A percentile compares a stretch with the other conserved stretches of the same genome.
Conservation (phyloP, 2,888 invertebrate genomes). For the Plebejus melissa region DNA sequence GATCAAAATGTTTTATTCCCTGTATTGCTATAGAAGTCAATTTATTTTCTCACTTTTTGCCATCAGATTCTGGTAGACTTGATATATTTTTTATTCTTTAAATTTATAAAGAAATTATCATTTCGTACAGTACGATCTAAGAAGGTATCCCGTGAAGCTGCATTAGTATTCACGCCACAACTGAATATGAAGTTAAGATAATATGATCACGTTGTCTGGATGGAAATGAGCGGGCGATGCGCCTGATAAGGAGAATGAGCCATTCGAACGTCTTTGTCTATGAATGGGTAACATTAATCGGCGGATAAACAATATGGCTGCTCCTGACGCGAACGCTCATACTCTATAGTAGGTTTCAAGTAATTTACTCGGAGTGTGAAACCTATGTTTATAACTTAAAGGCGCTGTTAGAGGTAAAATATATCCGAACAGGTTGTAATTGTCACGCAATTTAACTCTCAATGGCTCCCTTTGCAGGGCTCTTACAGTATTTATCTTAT, state of each 20-base stretch:
- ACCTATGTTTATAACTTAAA: not conserved
- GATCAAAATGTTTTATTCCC: too few relatives aligned
- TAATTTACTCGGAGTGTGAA: not conserved
- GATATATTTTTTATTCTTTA: too few relatives aligned
- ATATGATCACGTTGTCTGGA: not conserved
- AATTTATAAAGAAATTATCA: too few relatives aligned
- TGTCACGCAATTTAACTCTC: not conserved
- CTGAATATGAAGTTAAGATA: constrained; percentile 1
- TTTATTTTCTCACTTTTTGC: too few relatives aligned
- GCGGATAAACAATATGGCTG: constrained; percentile 7
- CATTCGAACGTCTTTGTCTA: not conserved
- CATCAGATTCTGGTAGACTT: too few relatives aligned
- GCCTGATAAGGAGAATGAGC: not conserved
- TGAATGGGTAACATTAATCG: constrained; percentile 17
- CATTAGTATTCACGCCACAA: not conserved
- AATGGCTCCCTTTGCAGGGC: not conserved
- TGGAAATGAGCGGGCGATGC: not conserved
- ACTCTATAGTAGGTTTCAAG: not conserved
- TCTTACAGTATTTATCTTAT: not conserved
- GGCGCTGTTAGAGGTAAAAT: not conserved
- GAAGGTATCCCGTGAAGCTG: not conserved
- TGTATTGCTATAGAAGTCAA: too few relatives aligned
- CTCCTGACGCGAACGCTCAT: not conserved
- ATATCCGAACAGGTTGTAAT: not conserved
- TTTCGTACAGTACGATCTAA: not conserved